A percentile compares a stretch with the other conserved stretches of the same genome.
These are phyloP conservation scores for Nesospiza acunhae DNA, from an alignment of 2,113 vertebrate genomes.

Conservation along the genomic window DNA sequence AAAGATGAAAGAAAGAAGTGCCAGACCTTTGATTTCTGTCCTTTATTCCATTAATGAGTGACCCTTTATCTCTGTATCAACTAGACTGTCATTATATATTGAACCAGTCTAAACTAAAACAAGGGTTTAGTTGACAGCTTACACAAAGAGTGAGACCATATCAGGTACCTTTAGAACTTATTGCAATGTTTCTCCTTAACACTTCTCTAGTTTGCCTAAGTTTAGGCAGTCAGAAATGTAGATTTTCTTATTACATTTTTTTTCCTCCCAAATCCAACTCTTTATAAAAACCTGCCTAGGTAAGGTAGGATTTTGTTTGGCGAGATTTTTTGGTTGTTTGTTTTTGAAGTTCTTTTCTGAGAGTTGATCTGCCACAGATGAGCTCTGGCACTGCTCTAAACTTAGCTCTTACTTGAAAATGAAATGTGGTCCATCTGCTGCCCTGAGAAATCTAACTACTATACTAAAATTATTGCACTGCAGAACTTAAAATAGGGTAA, in stretches of 20 bases:
- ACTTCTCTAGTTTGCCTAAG: background rate
- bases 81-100: background rate
- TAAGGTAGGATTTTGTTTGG: background rate
- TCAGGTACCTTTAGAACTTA: background rate
- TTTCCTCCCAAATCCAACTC: background rate
- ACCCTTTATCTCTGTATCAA: background rate
- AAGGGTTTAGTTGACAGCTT: background rate
- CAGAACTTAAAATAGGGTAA: slow-evolving; percentile 7
- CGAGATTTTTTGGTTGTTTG: background rate
- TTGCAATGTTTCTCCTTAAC: background rate
- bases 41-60: background rate
- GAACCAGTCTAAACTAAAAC: background rate
- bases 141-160: background rate
- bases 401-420: background rate
- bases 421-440: slow-evolving; percentile 24
- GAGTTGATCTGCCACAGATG: background rate
- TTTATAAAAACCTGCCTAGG: background rate
- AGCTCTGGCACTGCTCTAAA: slow-evolving; percentile 3
- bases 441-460: slow-evolving; percentile 5
- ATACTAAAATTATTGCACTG: background rate
- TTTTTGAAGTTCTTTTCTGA: background rate
- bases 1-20: background rate
- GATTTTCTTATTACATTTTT: background rate
- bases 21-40: background rate
- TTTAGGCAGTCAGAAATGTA: background rate